phyloP scores from a whole-genome alignment of 2,113 vertebrate species.

The Caretta caretta region DNA sequence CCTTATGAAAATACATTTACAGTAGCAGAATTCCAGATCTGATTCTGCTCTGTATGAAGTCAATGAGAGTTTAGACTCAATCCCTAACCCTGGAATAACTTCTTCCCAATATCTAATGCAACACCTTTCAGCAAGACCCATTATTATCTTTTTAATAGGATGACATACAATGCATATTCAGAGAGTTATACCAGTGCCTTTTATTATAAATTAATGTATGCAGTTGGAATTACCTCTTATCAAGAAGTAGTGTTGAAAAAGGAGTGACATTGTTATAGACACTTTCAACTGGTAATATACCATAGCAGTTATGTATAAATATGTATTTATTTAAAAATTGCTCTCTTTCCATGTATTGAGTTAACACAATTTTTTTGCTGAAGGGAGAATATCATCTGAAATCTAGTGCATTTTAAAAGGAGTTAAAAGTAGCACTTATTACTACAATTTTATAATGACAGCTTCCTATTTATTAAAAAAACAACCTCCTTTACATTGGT shows the following conservation, averaged over 20 bases:
- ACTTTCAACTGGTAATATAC: conserved; percentile 3
- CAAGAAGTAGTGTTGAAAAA: background rate
- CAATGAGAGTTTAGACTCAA: background rate
- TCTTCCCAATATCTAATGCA: conserved; percentile 33
- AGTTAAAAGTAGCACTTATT: background rate
- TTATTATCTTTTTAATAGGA: background rate
- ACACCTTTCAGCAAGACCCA: background rate
- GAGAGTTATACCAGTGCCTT: background rate
- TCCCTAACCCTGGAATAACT: conserved; percentile 28
- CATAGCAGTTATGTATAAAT: background rate
- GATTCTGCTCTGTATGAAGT: background rate
- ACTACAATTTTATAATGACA: background rate
- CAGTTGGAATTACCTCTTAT: background rate
- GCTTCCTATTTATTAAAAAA: background rate
- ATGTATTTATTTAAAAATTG: background rate
- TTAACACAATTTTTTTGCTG: background rate
- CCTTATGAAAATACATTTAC: conserved; percentile 14
- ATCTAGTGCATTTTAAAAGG: background rate
- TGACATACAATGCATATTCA: background rate
- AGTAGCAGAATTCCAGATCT: conserved; percentile 18
- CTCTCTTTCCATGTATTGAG: background rate
- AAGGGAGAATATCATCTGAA: background rate
- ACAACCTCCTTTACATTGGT: background rate
- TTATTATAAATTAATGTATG: background rate
- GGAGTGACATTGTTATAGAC: background rate